A percentile compares a stretch with the other conserved stretches of the same genome.
Conservation (phyloP, 1,140 invertebrate genomes). For the Trialeurodes vaporariorum region DNA sequence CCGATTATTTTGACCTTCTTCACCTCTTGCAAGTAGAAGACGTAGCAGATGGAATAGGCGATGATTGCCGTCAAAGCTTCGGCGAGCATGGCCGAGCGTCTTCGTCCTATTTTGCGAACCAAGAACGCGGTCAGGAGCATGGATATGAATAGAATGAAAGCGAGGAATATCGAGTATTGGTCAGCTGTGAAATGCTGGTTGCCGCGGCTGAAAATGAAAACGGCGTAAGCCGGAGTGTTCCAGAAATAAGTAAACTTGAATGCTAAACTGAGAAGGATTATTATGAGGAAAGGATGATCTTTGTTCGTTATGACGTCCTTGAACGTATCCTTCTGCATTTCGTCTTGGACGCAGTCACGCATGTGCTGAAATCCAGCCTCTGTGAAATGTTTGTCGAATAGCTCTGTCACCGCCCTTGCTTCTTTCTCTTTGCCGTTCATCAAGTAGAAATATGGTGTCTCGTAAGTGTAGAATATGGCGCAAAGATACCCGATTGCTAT, state of each 20-base stretch:
- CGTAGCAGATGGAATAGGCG: background rate
- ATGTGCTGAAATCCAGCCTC: background rate
- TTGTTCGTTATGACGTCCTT: background rate
- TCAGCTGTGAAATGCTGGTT: background rate
- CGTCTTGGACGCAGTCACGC: background rate
- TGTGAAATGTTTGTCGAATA: background rate
- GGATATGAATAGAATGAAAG: background rate
- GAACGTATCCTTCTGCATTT: background rate
- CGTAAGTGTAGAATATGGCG: background rate
- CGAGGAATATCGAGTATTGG: background rate
- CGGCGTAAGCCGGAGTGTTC: background rate
- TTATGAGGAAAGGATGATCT: background rate
- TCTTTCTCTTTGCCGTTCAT: background rate
- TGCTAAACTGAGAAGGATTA: background rate
- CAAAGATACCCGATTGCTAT: background rate
- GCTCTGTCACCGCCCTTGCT: background rate
- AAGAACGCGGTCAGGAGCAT: background rate
- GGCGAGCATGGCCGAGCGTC: background rate
- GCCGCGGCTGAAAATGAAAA: background rate
- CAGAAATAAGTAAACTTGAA: background rate
- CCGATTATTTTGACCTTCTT: background rate
- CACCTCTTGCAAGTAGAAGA: background rate
- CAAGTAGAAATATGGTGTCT: background rate
- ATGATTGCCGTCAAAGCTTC: background rate
- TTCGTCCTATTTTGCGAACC: background rate